Base-by-base conservation (phyloP, 2,797 vertebrate genomes). In the Gymnoscopelus braueri region DNA sequence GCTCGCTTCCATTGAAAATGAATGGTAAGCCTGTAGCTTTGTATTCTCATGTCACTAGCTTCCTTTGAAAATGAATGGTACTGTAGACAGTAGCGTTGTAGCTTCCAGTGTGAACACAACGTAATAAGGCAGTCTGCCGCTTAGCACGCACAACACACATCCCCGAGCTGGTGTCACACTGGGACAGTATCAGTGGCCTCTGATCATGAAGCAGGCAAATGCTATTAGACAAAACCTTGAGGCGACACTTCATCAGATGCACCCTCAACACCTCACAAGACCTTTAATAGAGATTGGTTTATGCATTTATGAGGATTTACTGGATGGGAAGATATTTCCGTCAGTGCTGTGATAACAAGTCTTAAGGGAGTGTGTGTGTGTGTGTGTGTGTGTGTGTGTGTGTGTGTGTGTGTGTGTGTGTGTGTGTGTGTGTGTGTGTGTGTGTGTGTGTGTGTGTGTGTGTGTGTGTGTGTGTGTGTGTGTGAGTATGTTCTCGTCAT, bases 231-330 rank as follows among this genome's bases (percentile, higher is more conserved):
- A 50, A 58, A 12, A 50, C 67, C 71, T 58, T 62, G 24, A 77
- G 86, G 80, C 23, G 2, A 53, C 23, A 3, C 39, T 44, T 69
- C 77, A 83, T 81, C 78, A n/a, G 63, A 81, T 77, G 76, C 68
- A 84, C 76, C 19, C 49, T 44, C 3, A 72, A 72, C 80, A 77
- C 70, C 32, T 13, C 78, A 77, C 51, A 69, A 69, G 63, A 67
- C 76, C 70, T 60, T 85, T 84, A 84, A 84, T 84, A 75, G 72
- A 82, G 73, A 85, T 81, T 75, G 80, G 63, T 75, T 84, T 78
- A 85, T 84, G 76, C 81, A 54, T 85, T 87, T 82, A 80, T 80
- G 69, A 71, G 75, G 75, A 84, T 83, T 77, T 84, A 81, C 72
- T 73, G 67, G 63, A 59, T 26, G 63, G 74, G 69, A 35, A 68